Evolutionary conservation across 2,888 invertebrate genomes (phyloP), one percentile per base, ranked within the genome.

Genomic region (Xylophagus ater): DNA sequence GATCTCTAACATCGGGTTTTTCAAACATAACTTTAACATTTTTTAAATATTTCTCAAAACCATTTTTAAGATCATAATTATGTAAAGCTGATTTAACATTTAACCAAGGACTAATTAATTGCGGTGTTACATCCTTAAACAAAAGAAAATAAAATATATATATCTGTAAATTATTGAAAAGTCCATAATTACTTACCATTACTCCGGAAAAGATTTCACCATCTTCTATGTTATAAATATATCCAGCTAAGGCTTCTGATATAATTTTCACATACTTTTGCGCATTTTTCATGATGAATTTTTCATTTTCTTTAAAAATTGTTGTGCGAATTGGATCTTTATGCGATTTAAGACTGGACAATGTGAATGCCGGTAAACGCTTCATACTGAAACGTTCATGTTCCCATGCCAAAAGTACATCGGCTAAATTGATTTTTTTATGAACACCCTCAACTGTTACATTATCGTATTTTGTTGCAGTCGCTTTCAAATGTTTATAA

Each of bases 401-500:
- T 56, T 96, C 94, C 97, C 97, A 98, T 0, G 92, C 86, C 19
- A 94, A 65, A 39, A 81, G 72, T 49, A 88, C 86, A 37, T 94
- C 92, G 0, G 90, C 92, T 38, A 97, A 68, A 69, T 94, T 94
- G 51, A 98, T 97, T 70, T 97, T 97, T 67, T 96, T 96, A 56
- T 96, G 93, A 6, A 80, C 74, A 31, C 84, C 72, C 44, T 82
- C 77, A 9, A 81, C 69, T 4, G 66, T 67, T 1, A 69, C 61
- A 2, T 67, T 63, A 2, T 63, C 63, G 31, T 68, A 57, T 33
- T 65, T 58, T 0, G 73, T 67, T 1, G 74, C 71, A 5, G 70
- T 62, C 34, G 66, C 59, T 55, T 76, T 72, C n/a, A 83, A 57
- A 52, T 78, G 72, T 65, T 79, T 72, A 47, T 69, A 74, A 49